Evolutionary conservation across 2,888 invertebrate species (phyloP), one percentile per base, ranked within the genome.

Genomic region (Autographa pulchrina): DNA sequence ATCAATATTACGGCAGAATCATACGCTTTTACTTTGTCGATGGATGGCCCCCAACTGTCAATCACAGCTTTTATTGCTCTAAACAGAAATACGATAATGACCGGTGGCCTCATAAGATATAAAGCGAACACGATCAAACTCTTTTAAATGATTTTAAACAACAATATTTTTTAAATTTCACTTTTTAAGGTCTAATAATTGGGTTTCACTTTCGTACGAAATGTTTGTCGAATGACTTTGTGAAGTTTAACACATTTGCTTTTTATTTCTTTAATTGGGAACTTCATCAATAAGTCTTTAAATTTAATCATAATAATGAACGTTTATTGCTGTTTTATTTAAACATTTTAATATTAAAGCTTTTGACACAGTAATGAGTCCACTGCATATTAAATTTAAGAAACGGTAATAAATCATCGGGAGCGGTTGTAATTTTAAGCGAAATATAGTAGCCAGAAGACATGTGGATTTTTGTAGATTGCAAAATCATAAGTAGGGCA

Each of bases 11-110:
- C 88, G 81, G 88, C 88, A 83, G 81, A 79, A 86, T 88, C 75
- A 69, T 78, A 79, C 75, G 84, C 85, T 88, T 89, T 88, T 89
- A 88, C 89, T 85, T 81, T 77, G 79, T 82, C 76, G 77, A 70
- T 80, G 65, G 60, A 64, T 82, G 89, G 86, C 91, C 91, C 88
- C 85, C 80, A 89, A 89, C 85, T 87, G 91, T 86, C 91, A 87
- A 86, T 91, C 91, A 89, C 70, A 66, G 76, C 80, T 88, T 88
- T 88, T 86, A 88, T 86, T 85, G 82, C 85, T 88, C 77, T 86
- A 87, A 87, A 84, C 86, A 87, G 85, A 77, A 80, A 82, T 82
- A 78, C 81, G 73, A 85, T 88, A 88, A 90, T 88, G 85, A 89
- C 84, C 82, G 70, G 85, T 86, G 89, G 83, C 88, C 88, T 89